These are phyloP conservation scores for Anoplophora glabripennis DNA, from an alignment of 1,140 invertebrate genomes.

Conservation along the genomic window DNA sequence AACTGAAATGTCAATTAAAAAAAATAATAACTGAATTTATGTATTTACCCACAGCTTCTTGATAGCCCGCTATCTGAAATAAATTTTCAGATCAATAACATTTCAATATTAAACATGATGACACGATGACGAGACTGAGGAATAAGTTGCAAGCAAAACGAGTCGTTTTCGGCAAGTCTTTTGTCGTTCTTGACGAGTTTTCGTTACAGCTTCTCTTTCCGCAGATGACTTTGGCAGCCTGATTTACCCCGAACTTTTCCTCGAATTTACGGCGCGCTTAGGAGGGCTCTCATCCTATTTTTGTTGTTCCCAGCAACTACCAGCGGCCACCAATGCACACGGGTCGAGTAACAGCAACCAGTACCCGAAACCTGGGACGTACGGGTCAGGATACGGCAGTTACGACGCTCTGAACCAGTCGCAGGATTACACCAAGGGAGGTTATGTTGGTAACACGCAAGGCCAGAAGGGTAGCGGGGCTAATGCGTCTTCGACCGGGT, in stretches of 20 bases:
- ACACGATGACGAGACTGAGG: constrained; percentile 14
- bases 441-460: constrained; percentile 53
- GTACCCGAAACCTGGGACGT: constrained; percentile 64
- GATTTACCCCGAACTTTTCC: not conserved
- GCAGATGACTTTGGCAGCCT: constrained; percentile 8
- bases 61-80: too few relatives aligned
- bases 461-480: constrained; percentile 56
- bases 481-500: constrained; percentile 56
- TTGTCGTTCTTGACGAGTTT: not conserved
- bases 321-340: constrained; percentile 60
- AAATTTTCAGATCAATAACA: not conserved
- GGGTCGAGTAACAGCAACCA: constrained; percentile 58
- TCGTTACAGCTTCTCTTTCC: not conserved
- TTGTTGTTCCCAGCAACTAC: constrained; percentile 55
- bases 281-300: not conserved
- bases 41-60: too few relatives aligned
- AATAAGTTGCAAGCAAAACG: not conserved
- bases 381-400: constrained; percentile 63
- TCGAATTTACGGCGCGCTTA: not conserved
- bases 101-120: not conserved
- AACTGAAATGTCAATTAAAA: too few relatives aligned
- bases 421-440: constrained; percentile 61
- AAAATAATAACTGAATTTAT: too few relatives aligned
- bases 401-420: constrained; percentile 63
- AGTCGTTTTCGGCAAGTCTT: not conserved